These are phyloP conservation scores for Tyrannus savana DNA, from an alignment of 2,113 vertebrate species.

Conservation along the genomic window DNA sequence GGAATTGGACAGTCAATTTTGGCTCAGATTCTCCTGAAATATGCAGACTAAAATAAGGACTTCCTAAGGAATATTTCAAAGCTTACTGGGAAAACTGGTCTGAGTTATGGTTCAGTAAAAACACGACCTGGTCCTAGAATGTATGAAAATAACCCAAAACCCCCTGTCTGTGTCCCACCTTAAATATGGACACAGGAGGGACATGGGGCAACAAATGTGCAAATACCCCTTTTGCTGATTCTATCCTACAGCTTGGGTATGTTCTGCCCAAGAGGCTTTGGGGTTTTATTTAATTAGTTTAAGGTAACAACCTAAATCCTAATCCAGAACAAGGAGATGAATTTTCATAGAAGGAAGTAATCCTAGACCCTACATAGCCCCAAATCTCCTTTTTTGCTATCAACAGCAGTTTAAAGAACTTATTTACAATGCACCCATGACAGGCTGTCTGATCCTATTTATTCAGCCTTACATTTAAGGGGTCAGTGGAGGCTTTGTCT, in stretches of 20 bases:
- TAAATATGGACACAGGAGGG: neutral
- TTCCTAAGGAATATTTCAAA: neutral
- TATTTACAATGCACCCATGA: conserved; percentile 17
- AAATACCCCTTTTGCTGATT: neutral
- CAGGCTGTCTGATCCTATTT: conserved; percentile 62
- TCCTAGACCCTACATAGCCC: neutral
- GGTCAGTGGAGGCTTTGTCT: conserved; percentile 44
- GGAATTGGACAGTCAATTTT: neutral
- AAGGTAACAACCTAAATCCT: conserved; percentile 8
- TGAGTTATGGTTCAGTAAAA: neutral
- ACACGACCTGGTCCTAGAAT: neutral
- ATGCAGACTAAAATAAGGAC: neutral
- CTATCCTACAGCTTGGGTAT: neutral
- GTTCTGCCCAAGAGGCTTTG: neutral
- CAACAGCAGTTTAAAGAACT: conserved; percentile 24
- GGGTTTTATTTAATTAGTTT: conserved; percentile 17
- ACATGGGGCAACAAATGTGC: fast-evolving
- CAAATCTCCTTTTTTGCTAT: conserved; percentile 23
- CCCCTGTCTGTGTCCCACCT: neutral
- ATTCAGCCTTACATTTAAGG: conserved; percentile 13
- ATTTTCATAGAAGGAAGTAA: conserved; percentile 19
- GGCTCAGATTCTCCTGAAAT: neutral
- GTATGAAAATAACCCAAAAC: neutral
- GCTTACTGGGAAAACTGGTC: neutral
- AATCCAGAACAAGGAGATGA: conserved; percentile 2